A percentile compares a stretch with the other conserved stretches of the same genome.
These are phyloP conservation scores for Lytechinus pictus DNA, from an alignment of 35 echinoderm and acorn worm genomes.

Conservation along the genomic window DNA sequence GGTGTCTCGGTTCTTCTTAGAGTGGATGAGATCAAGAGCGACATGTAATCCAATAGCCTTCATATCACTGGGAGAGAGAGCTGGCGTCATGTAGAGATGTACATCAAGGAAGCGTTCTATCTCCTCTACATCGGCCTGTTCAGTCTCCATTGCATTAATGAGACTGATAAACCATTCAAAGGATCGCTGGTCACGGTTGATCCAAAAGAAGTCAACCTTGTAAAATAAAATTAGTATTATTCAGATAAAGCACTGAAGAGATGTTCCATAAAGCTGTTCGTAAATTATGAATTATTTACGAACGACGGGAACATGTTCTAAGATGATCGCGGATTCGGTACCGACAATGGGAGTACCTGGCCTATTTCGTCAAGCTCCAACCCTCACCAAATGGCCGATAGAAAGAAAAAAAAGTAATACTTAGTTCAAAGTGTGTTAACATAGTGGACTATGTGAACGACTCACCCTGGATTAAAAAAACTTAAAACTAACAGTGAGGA, in stretches of 20 bases:
- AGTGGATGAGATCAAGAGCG: constrained; percentile 84
- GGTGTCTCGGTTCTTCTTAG: constrained; percentile 74
- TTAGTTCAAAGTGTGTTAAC: no score
- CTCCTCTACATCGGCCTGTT: background rate
- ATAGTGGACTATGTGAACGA: no score
- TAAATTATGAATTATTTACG: no score
- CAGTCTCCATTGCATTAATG: constrained; percentile 81
- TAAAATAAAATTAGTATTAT: background rate
- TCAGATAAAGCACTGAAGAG: background rate
- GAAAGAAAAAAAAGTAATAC: no score
- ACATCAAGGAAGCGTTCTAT: constrained; percentile 68
- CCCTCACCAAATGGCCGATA: no score
- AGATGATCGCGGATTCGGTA: no score
- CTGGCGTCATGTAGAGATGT: constrained; percentile 93
- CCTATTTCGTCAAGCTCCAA: no score
- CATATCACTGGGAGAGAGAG: constrained; percentile 78
- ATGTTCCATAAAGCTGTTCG: background rate
- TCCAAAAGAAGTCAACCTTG: constrained; percentile 97
- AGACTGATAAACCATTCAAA: constrained; percentile 98
- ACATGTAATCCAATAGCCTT: constrained; percentile 84
- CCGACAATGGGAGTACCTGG: no score
- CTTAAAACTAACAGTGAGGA: no score
- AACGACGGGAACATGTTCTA: no score
- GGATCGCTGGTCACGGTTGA: constrained; percentile 89
- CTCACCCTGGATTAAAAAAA: no score